Base-by-base conservation (phyloP, 2,888 invertebrate species). In the Lysandra coridon region DNA sequence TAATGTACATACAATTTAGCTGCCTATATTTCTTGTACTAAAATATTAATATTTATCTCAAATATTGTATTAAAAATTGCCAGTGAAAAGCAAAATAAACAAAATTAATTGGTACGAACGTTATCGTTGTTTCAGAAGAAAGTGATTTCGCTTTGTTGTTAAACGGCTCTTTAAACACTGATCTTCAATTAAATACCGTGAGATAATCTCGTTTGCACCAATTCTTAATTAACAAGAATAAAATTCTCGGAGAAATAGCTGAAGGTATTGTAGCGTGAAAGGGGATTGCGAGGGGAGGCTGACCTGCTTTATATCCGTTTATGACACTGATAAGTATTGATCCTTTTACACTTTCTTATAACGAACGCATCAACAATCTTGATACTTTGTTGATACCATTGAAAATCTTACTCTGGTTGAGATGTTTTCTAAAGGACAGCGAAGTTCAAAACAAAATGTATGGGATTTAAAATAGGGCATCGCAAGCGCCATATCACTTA, bases 221-320 rank as follows among this genome's bases (percentile, higher is more conserved):
- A 89, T 90, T 88, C 87, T 87, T 90, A 92, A 92, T 91, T 91
- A 91, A 88, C 87, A 89, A 90, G 89, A 90, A 90, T 89, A 88
- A 90, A 90, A 91, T 89, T 90, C 86, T 89, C 85, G 87, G 87
- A 87, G 83, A 82, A 83, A 87, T 87, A 86, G 85, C 85, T 57
- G 84, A 83, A 88, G 85, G 86, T 87, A 89, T 84, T 87, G 86
- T 85, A 89, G 88, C 88, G 90, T 89, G 85, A 85, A 83, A 86
- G 81, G 83, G 85, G 89, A 91, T 92, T 91, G 88, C 85, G 84
- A 87, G 89, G 92, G 87, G 86, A 83, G 83, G 83, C 80, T 85
- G 84, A 81, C 82, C 82, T 83, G 79, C 84, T 85, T 87, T 88
- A 83, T 83, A 85, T 81, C 83, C 83, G 82, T 84, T 85, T 83